These are phyloP conservation scores for Rhaphigaster nebulosa DNA, from an alignment of 2,888 invertebrate species.

Conservation along the genomic window DNA sequence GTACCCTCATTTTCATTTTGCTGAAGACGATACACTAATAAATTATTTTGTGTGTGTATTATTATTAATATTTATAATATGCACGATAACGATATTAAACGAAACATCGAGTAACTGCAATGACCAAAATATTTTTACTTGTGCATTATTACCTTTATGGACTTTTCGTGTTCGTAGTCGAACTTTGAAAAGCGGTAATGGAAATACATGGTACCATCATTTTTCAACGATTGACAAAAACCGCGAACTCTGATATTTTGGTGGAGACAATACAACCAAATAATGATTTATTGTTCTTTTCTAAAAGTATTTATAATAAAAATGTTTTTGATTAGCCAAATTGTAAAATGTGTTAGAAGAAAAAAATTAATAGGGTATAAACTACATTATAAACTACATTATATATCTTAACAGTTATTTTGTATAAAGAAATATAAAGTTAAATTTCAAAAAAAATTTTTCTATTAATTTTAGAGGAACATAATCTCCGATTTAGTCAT, in stretches of 20 bases:
- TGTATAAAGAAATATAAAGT: no score
- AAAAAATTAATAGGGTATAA: no score
- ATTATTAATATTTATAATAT: neutral
- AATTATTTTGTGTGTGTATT: neutral
- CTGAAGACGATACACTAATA: no score
- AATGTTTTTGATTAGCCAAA: no score
- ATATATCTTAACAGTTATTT: no score
- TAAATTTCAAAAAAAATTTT: no score
- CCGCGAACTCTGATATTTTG: neutral
- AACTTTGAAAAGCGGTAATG: neutral
- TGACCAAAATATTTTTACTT: neutral
- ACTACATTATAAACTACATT: no score
- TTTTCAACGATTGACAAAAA: neutral
- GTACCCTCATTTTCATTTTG: no score
- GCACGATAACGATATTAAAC: neutral
- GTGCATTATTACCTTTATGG: neutral
- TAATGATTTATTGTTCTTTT: neutral
- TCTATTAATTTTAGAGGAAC: no score
- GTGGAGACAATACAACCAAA: neutral
- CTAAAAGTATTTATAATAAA: no score
- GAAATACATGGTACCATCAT: neutral
- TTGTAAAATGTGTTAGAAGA: no score
- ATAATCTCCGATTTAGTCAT: no score
- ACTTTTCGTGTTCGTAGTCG: neutral
- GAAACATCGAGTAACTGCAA: neutral